Evolutionary conservation across 2,113 vertebrate genomes (phyloP), one percentile per base, ranked within the genome.

Genomic region (Butastur rufipennis): DNA sequence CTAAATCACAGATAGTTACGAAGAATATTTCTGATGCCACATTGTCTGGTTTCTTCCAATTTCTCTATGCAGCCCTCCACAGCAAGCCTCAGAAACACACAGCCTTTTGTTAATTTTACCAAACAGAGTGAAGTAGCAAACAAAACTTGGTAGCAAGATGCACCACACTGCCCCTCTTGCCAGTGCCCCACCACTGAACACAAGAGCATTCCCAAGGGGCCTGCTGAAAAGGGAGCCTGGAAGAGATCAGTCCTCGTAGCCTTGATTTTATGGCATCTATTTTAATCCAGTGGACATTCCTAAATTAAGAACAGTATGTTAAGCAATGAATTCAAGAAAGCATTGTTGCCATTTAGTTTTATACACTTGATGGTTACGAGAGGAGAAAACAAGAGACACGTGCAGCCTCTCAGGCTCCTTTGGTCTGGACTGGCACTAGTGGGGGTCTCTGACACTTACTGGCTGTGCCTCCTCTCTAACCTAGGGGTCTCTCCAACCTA

Each of bases 401-500:
- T 29, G 22, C 73, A 67, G 5, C 19, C 47, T 18, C n/a, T 43
- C 36, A 11, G 16, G 53, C 27, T 53, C 15, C 34, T 79, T 14
- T 42, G 34, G 25, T 42, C n/a, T 42, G 47, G 26, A 34, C 34
- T 31, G 29, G 45, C 15, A 48, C 13, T 8, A 3, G 22, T 18
- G 14, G 31, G 12, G 18, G 13, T 20, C 31, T 79, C 53, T 0
- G 0, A 67, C 5, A 5, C 34, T n/a, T 31, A 14, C 21, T 61
- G n/a, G 16, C 52, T 34, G 32, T 3, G 19, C 22, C 40, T 55
- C 19, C 22, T 52, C n/a, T 73, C 66, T 67, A 53, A 55, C n/a
- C 38, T 47, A 29, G 17, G 14, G 10, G 7, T 61, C 20, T 50
- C 65, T 55, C 25, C n/a, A 31, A 80, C 26, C 67, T 52, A 45